Evolutionary conservation across 1,140 invertebrate genomes (phyloP), one percentile per base, ranked within the genome.

Genomic region (Zelostemma sp.): DNA sequence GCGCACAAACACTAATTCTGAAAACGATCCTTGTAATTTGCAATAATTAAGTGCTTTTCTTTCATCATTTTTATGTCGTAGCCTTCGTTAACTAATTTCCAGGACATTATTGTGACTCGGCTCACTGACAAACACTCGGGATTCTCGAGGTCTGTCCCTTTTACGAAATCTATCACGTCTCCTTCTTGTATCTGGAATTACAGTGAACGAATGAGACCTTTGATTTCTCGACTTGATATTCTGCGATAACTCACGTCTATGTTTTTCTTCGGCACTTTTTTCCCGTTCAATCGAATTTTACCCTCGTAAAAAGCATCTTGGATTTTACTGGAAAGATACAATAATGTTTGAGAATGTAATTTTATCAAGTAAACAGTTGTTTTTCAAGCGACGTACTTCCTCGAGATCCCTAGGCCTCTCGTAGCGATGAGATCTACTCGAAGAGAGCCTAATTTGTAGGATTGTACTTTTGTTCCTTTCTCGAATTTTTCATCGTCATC

Each of bases 271-370:
- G 28, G 1, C 31, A 50, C 43, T 21, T 49, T 31, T 31, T 40
- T 0, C 5, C 47, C 60, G 40, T 63, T 63, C n/a, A 56, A 9
- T 9, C 55, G 48, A 8, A 63, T 31, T 50, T 50, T 63, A 12
- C 60, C 49, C 1, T 43, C 8, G 43, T 63, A 63, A 50, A 63
- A 63, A 3, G 35, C 45, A 41, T 63, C 54, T 41, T 63, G 51
- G 2, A 50, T 17, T 43, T 49, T 48, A 8, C 59, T 61, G 16
- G 17, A 61, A 51, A 53, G 50, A 14, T 28, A 28, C 3, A 28
- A 28, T 28, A 28, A 28, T n/a, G n/a, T n/a, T n/a, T 28, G 25
- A 28, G 8, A 28, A 12, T 28, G 25, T 25, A 31, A 4, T 28
- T 28, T 28, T 28, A 28, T 28, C 8, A 28, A 8, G 8, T 28